phyloP scores from a whole-genome alignment of 2,888 invertebrate genomes.

The Julus scandinavius region DNA sequence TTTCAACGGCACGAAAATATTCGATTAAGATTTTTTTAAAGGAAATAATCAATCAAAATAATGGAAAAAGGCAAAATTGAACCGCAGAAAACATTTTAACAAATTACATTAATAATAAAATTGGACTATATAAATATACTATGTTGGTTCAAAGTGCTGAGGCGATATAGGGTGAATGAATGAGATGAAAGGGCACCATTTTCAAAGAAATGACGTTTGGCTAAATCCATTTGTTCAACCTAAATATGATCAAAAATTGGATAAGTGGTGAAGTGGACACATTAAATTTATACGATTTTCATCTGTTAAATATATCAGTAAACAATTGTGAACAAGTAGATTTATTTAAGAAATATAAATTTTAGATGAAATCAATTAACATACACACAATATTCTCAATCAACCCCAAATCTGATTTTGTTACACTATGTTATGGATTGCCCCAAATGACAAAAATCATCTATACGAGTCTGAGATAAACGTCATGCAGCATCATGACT shows the following conservation, averaged over 20 bases:
- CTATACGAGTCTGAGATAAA: too few species aligned
- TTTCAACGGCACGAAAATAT: conserved; percentile 22
- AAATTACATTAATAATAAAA: conserved; percentile 10
- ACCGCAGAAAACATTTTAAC: conserved; percentile 33
- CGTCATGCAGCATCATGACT: too few species aligned
- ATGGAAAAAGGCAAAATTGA: conserved; percentile 2
- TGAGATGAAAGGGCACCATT: background rate
- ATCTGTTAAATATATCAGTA: background rate
- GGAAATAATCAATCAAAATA: conserved; percentile 28
- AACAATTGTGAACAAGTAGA: too few species aligned
- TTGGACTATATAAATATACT: background rate
- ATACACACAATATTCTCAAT: too few species aligned
- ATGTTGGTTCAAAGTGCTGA: background rate
- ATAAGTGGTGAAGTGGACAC: background rate
- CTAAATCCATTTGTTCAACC: background rate
- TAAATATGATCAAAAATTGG: background rate
- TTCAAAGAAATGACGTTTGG: background rate
- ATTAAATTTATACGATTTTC: background rate
- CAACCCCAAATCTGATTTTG: too few species aligned
- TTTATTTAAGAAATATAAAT: too few species aligned
- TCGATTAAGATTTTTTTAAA: background rate
- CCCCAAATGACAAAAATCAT: too few species aligned
- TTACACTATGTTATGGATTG: too few species aligned
- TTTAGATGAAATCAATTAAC: too few species aligned
- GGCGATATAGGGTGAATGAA: conserved; percentile 4